Evolutionary conservation across 1,140 invertebrate genomes (phyloP).

Genomic region (Scaptomyza graminum): DNA sequence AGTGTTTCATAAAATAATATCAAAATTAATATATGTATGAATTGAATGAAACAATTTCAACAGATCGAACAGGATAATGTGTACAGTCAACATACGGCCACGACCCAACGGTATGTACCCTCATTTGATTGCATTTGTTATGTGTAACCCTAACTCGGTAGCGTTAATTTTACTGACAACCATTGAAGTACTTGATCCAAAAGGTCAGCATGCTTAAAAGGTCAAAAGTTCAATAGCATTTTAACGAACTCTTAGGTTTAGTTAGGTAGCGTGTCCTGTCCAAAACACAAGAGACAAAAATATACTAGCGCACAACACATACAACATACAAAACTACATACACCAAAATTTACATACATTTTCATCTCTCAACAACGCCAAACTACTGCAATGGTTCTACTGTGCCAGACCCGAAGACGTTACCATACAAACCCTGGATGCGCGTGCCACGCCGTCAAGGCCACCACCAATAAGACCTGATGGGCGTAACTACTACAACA

Average conservation of each 20-base stretch:
- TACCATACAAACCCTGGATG: conserved; percentile 58
- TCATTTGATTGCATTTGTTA: background rate
- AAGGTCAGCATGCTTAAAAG: background rate
- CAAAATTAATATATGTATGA: no score
- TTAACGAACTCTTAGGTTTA: background rate
- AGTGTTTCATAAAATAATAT: background rate
- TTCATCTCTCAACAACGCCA: conserved; percentile 23
- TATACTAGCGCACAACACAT: conserved; percentile 22
- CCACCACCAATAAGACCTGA: conserved; percentile 43
- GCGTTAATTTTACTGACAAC: conserved; percentile 9
- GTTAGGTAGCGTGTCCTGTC: conserved; percentile 23
- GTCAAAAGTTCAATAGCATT: background rate
- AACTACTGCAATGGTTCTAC: conserved; percentile 58
- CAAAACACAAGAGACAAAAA: conserved; percentile 10
- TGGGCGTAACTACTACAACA: conserved; percentile 59
- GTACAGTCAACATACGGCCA: conserved; percentile 77
- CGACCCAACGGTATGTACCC: conserved; percentile 83
- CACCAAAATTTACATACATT: conserved; percentile 54
- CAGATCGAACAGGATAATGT: conserved; percentile 80
- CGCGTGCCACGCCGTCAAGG: conserved; percentile 31
- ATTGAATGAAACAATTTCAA: background rate
- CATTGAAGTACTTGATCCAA: conserved; percentile 2
- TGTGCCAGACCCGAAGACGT: conserved; percentile 61
- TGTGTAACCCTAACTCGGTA: conserved; percentile 19
- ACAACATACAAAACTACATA: conserved; percentile 14